Evolutionary conservation across 2,797 vertebrate genomes (phyloP).

Genomic region (Enteromius paludinosus): DNA sequence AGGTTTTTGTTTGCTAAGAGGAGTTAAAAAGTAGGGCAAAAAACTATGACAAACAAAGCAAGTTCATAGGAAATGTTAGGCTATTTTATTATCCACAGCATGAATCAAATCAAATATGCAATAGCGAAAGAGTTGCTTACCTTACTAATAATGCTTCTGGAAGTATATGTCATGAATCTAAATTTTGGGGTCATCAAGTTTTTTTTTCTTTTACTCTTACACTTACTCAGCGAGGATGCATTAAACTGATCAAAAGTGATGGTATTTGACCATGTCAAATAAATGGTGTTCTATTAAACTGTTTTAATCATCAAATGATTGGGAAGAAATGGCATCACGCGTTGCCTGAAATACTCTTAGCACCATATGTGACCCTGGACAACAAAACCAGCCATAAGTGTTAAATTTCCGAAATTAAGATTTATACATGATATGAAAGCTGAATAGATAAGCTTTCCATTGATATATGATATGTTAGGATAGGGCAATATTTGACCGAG

Average conservation of each 20-base stretch:
- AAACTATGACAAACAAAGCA: neutral
- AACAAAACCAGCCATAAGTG: too few relatives aligned
- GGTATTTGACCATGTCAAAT: neutral
- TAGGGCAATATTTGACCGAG: too few relatives aligned
- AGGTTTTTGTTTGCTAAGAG: conserved; percentile 14
- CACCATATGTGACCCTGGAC: too few relatives aligned
- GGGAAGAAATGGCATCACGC: too few relatives aligned
- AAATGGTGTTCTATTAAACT: neutral
- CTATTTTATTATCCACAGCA: neutral
- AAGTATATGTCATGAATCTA: neutral
- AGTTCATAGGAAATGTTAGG: neutral
- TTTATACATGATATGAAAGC: too few relatives aligned
- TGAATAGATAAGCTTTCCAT: too few relatives aligned
- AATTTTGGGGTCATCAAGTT: neutral
- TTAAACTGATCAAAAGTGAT: neutral
- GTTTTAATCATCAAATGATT: too few relatives aligned
- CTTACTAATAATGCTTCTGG: neutral
- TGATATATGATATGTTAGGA: too few relatives aligned
- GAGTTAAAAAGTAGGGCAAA: neutral
- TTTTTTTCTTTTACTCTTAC: neutral
- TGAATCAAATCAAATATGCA: neutral
- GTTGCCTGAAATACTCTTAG: neutral
- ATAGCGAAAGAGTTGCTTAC: neutral
- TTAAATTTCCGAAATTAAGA: too few relatives aligned
- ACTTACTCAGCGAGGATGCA: neutral